Conservation (phyloP, 2,888 invertebrate genomes). For the Spodoptera littoralis region DNA sequence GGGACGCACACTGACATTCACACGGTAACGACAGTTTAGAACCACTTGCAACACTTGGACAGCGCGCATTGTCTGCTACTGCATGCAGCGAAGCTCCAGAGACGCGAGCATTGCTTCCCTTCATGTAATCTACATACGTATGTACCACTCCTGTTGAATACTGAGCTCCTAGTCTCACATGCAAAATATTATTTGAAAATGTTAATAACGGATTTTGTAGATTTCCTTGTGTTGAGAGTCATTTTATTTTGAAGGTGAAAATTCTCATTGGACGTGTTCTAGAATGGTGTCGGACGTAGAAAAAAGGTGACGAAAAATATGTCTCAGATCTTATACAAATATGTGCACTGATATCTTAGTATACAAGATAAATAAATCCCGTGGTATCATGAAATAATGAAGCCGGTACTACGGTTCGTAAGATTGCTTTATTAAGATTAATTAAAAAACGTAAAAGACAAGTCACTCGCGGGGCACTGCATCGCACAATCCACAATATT, state of each 20-base stretch:
- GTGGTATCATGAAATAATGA: too few relatives aligned
- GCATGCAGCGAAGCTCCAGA: not conserved
- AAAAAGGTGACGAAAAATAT: too few relatives aligned
- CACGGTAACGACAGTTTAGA: constrained; percentile 2
- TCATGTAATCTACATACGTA: constrained; percentile 26
- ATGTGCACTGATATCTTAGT: too few relatives aligned
- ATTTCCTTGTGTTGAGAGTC: too few relatives aligned
- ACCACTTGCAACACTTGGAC: constrained; percentile 5
- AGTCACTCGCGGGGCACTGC: constrained; percentile 19
- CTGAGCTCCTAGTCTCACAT: constrained; percentile 12
- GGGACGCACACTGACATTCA: constrained; percentile 9
- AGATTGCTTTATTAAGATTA: constrained; percentile 34
- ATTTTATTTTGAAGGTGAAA: too few relatives aligned
- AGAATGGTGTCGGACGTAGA: too few relatives aligned
- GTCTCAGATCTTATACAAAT: too few relatives aligned
- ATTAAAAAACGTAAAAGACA: constrained; percentile 38
- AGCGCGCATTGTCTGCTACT: not conserved
- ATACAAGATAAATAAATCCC: too few relatives aligned
- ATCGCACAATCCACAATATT: constrained; percentile 24
- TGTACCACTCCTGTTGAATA: constrained; percentile 11
- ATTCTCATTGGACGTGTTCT: too few relatives aligned
- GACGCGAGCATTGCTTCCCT: constrained; percentile 11
- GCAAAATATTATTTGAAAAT: constrained; percentile 27
- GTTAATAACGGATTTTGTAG: constrained; percentile 16
- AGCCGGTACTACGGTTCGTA: constrained; percentile 1